These are phyloP conservation scores for Eurytoma adleriae DNA, from an alignment of 2,888 invertebrate genomes.

Conservation along the genomic window DNA sequence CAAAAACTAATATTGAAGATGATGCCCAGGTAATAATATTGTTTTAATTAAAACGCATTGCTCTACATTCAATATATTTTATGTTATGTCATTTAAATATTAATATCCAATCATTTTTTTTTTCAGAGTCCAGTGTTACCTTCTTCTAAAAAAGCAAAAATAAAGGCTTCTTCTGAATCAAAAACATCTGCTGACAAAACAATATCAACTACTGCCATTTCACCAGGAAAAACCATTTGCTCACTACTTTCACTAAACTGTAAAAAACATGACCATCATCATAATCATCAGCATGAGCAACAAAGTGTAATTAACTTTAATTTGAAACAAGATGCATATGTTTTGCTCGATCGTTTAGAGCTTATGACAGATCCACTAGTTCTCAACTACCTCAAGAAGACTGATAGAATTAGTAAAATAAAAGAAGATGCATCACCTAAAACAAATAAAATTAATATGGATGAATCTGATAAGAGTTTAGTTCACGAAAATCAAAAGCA, in stretches of 20 bases:
- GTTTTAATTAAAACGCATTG: not conserved
- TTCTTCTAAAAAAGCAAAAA: conserved; percentile 31
- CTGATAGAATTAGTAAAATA: conserved; percentile 10
- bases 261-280: conserved; percentile 37
- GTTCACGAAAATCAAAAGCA: not conserved
- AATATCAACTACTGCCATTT: not conserved
- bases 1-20: conserved; percentile 6
- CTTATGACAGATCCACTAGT: conserved; percentile 41
- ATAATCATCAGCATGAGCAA: not conserved
- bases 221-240: conserved; percentile 46
- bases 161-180: not conserved
- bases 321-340: not conserved
- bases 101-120: not conserved
- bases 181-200: not conserved
- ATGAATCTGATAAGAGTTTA: not conserved
- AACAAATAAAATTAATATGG: not conserved
- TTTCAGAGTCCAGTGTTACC: conserved; percentile 6
- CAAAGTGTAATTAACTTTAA: not conserved
- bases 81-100: not conserved
- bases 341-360: conserved; percentile 51
- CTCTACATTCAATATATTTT: not conserved
- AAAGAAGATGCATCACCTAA: not conserved
- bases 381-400: conserved; percentile 43
- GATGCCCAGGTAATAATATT: conserved; percentile 42
- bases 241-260: conserved; percentile 52